phyloP scores from a whole-genome alignment of 2,888 invertebrate genomes.

The Xiphydria camelus region DNA sequence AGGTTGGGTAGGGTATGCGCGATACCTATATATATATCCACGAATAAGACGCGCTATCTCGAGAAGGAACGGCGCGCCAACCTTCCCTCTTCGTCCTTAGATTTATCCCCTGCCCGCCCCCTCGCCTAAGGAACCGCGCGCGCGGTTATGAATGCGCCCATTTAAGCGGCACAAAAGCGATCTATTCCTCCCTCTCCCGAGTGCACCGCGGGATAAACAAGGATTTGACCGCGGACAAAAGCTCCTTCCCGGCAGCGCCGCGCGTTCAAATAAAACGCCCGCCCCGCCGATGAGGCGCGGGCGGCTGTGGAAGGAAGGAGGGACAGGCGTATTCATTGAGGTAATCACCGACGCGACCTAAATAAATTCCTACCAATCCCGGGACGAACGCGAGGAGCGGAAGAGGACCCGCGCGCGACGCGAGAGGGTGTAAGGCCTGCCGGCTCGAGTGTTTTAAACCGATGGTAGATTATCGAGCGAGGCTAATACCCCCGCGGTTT shows the following conservation, averaged over 20 bases:
- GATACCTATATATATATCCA: too few relatives aligned
- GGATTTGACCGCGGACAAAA: neutral
- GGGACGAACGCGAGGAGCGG: constrained; percentile 19
- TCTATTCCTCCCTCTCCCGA: neutral
- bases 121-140: neutral
- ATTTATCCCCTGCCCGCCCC: too few relatives aligned
- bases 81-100: too few relatives aligned
- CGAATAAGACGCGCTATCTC: too few relatives aligned
- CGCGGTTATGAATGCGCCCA: neutral
- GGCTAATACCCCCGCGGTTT: constrained; percentile 38
- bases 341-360: constrained; percentile 42
- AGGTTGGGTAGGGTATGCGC: too few relatives aligned
- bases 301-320: constrained; percentile 3
- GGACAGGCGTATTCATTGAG: constrained; percentile 32
- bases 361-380: constrained; percentile 45
- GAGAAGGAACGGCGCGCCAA: too few relatives aligned
- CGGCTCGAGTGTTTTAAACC: constrained; percentile 25
- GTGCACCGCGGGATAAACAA: too few relatives aligned
- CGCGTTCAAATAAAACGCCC: too few relatives aligned
- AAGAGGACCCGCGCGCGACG: too few relatives aligned
- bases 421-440: constrained; percentile 1
- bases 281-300: constrained; percentile 5
- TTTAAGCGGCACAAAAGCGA: neutral
- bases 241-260: neutral
- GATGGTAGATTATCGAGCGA: constrained; percentile 22